phyloP scores from a whole-genome alignment of 2,888 invertebrate species.

The Eilema griseolum region DNA sequence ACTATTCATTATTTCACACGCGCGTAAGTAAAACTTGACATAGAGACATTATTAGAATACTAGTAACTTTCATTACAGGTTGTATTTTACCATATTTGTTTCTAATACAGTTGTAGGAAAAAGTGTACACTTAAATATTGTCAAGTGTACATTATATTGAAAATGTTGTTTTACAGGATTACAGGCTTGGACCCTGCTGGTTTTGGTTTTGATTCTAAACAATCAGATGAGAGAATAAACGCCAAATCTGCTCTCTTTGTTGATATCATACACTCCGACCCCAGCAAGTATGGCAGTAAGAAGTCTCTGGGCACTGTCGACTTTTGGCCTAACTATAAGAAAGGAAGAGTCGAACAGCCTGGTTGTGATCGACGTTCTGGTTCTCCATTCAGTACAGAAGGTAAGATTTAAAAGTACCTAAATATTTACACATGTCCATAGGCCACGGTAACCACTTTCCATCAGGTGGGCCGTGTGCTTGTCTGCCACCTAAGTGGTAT shows the following conservation, averaged over 20 bases:
- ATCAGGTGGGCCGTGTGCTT: too few relatives aligned
- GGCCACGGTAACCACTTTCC: too few relatives aligned
- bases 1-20: conserved; percentile 1
- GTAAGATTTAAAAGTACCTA: conserved; percentile 47
- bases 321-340: conserved; percentile 77
- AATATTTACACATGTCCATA: too few relatives aligned
- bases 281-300: conserved; percentile 70
- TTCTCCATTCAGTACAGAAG: conserved; percentile 66
- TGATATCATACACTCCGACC: conserved; percentile 74
- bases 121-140: too few relatives aligned
- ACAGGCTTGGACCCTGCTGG: conserved; percentile 78
- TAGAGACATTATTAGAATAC: not conserved
- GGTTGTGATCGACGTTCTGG: conserved; percentile 62
- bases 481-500: too few relatives aligned
- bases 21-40: not conserved
- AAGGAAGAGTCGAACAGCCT: conserved; percentile 68
- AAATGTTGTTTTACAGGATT: conserved; percentile 63
- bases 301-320: conserved; percentile 70
- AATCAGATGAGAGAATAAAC: conserved; percentile 57
- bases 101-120: too few relatives aligned
- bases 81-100: too few relatives aligned
- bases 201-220: conserved; percentile 66
- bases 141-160: too few relatives aligned
- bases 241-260: conserved; percentile 69
- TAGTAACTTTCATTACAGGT: not conserved